A percentile compares a stretch with the other conserved stretches of the same genome.
Conservation (phyloP, 2,113 vertebrate species). For the Actenoides hombroni region DNA sequence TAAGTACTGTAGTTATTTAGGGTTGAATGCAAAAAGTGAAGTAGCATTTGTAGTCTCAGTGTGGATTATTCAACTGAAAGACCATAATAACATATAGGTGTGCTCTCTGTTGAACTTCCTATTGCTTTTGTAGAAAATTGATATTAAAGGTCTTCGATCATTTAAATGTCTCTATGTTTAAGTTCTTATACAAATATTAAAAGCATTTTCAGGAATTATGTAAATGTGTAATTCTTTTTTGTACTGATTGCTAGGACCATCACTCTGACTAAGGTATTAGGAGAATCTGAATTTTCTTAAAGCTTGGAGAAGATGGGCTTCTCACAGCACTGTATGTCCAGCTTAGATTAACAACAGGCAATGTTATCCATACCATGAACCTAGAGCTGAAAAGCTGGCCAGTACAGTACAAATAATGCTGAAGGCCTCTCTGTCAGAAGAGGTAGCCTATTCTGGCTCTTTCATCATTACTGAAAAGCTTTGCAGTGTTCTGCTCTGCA, state of each 20-base stretch:
- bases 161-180: background rate
- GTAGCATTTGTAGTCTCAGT: background rate
- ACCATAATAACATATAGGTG: background rate
- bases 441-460: background rate
- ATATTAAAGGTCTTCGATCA: background rate
- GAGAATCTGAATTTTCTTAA: background rate
- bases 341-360: background rate
- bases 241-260: background rate
- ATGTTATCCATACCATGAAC: background rate
- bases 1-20: slow-evolving; percentile 7
- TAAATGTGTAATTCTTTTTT: background rate
- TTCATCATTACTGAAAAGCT: background rate
- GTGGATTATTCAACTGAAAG: slow-evolving; percentile 11
- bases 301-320: background rate
- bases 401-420: background rate
- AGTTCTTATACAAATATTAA: background rate
- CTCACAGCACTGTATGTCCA: background rate
- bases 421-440: background rate
- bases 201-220: background rate
- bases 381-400: background rate
- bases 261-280: background rate
- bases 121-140: background rate
- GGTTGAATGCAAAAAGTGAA: slow-evolving; percentile 1
- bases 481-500: background rate
- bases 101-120: background rate